Percentiles rank a stretch among this genome's conserved stretches.
Conservation (phyloP, 1,140 invertebrate genomes). For the Drosophila leontia region DNA sequence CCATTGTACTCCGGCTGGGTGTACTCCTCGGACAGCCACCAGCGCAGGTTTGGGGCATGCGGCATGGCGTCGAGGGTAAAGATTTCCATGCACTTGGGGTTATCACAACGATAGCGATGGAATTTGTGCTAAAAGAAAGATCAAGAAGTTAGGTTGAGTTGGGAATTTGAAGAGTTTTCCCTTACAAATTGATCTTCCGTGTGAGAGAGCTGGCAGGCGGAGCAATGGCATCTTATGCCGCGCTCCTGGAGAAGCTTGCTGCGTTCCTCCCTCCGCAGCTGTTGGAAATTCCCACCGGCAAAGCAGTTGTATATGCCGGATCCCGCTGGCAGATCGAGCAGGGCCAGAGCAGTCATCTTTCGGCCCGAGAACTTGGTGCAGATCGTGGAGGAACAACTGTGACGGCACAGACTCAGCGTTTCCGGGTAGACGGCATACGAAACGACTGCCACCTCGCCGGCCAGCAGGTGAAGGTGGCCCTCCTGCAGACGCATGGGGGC, state of each 20-base stretch:
- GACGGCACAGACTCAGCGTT: conserved; percentile 60
- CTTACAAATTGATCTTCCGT: conserved; percentile 71
- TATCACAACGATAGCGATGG: conserved; percentile 79
- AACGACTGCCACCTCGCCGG: conserved; percentile 65
- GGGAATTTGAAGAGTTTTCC: background rate
- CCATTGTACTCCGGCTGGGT: conserved; percentile 61
- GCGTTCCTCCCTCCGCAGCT: conserved; percentile 49
- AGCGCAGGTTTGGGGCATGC: conserved; percentile 61
- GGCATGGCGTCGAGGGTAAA: conserved; percentile 59
- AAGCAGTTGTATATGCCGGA: conserved; percentile 65
- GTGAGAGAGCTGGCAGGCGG: conserved; percentile 55
- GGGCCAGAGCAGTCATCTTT: conserved; percentile 58
- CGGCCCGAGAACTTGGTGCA: conserved; percentile 62
- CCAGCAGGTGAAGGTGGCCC: conserved; percentile 59
- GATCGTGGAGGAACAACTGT: conserved; percentile 60
- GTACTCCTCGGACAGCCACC: conserved; percentile 69
- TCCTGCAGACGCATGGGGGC: conserved; percentile 52
- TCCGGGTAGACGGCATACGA: conserved; percentile 61
- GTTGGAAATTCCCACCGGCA: conserved; percentile 59
- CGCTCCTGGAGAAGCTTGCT: conserved; percentile 41
- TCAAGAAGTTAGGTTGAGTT: no score
- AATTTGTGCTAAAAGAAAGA: conserved; percentile 56
- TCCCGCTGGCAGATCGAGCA: conserved; percentile 56
- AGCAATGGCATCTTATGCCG: conserved; percentile 64
- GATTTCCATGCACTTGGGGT: conserved; percentile 71